Evolutionary conservation across 1,140 invertebrate species (phyloP).

Genomic region (Rhopalosiphum maidis): DNA sequence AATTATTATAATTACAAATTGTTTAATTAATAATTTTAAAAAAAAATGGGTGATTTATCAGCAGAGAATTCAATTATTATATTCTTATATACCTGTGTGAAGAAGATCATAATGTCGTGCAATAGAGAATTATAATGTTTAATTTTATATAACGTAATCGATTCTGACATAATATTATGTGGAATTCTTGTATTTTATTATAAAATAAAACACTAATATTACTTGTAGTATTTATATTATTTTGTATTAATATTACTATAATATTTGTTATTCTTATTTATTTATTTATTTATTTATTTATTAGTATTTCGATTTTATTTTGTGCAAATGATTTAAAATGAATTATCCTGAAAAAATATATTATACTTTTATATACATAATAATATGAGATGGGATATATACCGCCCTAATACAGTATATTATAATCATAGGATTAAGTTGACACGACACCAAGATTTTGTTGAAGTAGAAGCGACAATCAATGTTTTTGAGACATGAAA

Average conservation of each 20-base stretch:
- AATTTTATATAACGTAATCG: background rate
- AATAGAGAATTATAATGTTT: background rate
- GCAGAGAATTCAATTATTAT: background rate
- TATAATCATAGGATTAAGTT: background rate
- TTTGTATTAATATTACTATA: too few species aligned
- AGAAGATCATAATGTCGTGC: background rate
- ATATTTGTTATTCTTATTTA: too few species aligned
- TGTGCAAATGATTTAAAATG: background rate
- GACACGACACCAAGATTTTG: background rate
- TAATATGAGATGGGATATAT: background rate
- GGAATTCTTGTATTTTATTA: background rate
- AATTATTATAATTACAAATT: background rate
- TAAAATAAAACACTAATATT: background rate
- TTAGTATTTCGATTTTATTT: background rate
- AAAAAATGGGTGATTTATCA: background rate
- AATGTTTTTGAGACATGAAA: background rate
- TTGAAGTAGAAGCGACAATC: background rate
- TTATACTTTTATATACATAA: background rate
- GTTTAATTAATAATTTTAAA: slow-evolving; percentile 8
- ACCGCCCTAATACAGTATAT: background rate
- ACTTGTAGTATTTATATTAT: background rate
- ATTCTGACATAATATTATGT: background rate
- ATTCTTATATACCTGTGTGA: background rate
- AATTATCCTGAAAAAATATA: background rate
- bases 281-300: too few species aligned